Base-by-base conservation (phyloP, 2,888 invertebrate species). In the Papilio demoleus region DNA sequence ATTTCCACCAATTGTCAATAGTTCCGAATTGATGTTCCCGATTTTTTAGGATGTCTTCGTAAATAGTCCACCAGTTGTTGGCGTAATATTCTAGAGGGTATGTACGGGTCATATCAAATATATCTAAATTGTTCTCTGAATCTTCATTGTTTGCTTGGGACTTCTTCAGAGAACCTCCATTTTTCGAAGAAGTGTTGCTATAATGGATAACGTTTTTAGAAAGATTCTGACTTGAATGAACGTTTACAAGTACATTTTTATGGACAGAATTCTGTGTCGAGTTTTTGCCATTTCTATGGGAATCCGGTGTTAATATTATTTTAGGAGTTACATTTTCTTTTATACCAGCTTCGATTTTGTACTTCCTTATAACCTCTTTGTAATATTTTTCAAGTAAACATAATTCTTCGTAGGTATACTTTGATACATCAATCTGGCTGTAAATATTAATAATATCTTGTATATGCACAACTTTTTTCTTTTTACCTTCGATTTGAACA, bases 31-130 rank as follows among this genome's bases (percentile, higher is more conserved):
- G 93, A 24, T 85, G 83, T 59, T 92, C 91, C 0, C 93, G 79
- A 38, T 80, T 91, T 59, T 86, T 90, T 0, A 93, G 69, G 0
- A 93, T 78, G 24, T 92, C 92, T 70, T 92, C 90, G 79, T 93
- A 93, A 1, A 93, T 93, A 0, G 81, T 75, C 93, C 93, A 93
- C 93, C 93, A 93, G 65, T 93, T 93, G 74, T 93, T 93, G 0
- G 93, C 93, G 76, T 93, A 93, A 69, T 92, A 93, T 70, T 93
- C 83, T 50, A 80, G 72, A 0, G 93, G 93, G 69, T 93, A 93
- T 0, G 90, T 89, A 0, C 88, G 74, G 0, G 89, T 92, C 36
- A 93, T 70, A 61, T 92, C 92, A 34, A 87, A 86, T 3, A 92
- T 91, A 79, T 92, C 88, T 0, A 81, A 31, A 38, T 81, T 82